These are phyloP conservation scores for Chionis minor DNA, from an alignment of 2,113 vertebrate genomes.

Conservation along the genomic window DNA sequence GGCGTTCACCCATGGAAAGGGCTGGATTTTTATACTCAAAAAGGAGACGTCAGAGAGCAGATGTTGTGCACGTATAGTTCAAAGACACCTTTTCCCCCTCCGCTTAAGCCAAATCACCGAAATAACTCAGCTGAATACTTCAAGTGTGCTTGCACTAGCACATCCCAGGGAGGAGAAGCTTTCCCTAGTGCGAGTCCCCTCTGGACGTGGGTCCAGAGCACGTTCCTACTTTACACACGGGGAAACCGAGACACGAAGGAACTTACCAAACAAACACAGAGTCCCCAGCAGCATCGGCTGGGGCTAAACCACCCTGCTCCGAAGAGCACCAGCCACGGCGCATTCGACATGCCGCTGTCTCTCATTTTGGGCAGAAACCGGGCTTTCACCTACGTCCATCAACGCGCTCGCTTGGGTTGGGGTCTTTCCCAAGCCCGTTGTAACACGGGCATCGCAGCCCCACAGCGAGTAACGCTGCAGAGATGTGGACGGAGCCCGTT, in stretches of 20 bases:
- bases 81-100: neutral
- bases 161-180: neutral
- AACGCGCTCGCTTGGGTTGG: rapidly evolving
- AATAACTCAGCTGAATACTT: neutral
- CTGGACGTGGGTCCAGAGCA: rapidly evolving
- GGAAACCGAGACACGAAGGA: neutral
- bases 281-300: neutral
- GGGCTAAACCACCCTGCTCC: neutral
- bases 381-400: neutral
- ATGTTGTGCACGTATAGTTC: neutral
- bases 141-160: rapidly evolving
- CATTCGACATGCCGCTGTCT: rapidly evolving
- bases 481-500: neutral
- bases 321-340: rapidly evolving
- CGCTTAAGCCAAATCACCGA: neutral
- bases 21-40: neutral
- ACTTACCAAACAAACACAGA: neutral
- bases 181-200: rapidly evolving
- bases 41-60: neutral
- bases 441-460: rapidly evolving
- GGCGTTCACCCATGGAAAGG: neutral
- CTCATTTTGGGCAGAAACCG: neutral
- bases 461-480: rapidly evolving
- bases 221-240: rapidly evolving
- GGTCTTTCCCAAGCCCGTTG: neutral